A percentile compares a stretch with the other conserved stretches of the same genome.
Evolutionary conservation across 2,888 invertebrate species (phyloP).

Genomic region (Machimus atricapillus): DNA sequence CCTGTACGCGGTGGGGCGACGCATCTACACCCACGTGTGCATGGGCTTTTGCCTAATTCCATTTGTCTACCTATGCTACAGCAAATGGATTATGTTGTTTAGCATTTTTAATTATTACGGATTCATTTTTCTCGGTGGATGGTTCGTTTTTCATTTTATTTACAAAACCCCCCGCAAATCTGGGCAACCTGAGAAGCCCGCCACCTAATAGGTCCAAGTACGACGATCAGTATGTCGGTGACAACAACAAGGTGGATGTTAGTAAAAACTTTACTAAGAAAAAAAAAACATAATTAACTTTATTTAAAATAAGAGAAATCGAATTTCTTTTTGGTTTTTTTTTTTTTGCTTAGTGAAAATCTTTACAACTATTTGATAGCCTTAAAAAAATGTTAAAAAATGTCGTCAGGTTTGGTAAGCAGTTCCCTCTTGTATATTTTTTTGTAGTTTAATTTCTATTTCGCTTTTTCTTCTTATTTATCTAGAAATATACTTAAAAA

Average conservation of each 20-base stretch:
- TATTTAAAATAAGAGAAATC: not conserved
- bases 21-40: slow-evolving; percentile 77
- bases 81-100: slow-evolving; percentile 73
- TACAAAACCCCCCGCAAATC: not conserved
- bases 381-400: not conserved
- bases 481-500: too few relatives aligned
- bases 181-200: not conserved
- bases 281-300: too few relatives aligned
- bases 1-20: slow-evolving; percentile 67
- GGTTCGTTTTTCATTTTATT: slow-evolving; percentile 57
- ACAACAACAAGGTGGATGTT: not conserved
- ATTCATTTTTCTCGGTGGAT: slow-evolving; percentile 71
- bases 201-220: not conserved
- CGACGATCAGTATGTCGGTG: not conserved
- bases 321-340: not conserved
- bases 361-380: not conserved
- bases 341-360: not conserved
- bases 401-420: not conserved
- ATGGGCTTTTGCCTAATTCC: slow-evolving; percentile 85
- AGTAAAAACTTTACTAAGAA: not conserved
- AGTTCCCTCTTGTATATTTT: not conserved
- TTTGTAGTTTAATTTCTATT: too few relatives aligned
- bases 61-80: slow-evolving; percentile 74
- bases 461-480: too few relatives aligned
- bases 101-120: slow-evolving; percentile 73